Evolutionary conservation across 2,797 vertebrate species (phyloP).

Genomic region (Crocodylus rhombifer): DNA sequence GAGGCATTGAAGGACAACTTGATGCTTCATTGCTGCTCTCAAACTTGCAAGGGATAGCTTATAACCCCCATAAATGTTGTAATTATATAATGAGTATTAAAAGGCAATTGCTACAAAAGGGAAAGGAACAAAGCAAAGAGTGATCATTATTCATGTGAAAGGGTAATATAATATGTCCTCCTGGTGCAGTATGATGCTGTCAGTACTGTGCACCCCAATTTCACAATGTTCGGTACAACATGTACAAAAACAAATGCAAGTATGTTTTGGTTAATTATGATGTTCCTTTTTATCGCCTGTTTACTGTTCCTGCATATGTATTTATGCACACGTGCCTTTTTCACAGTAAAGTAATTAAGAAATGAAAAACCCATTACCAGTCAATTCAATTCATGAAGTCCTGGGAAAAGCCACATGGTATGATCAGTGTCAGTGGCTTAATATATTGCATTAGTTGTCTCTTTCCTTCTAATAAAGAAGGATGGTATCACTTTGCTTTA

Average conservation of each 20-base stretch:
- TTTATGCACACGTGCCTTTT: background rate
- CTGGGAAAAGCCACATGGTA: background rate
- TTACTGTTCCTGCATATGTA: background rate
- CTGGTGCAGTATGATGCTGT: slow-evolving; percentile 41
- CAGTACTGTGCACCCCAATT: slow-evolving; percentile 62
- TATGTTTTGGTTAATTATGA: slow-evolving; percentile 18
- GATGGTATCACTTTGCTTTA: background rate
- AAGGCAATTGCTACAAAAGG: slow-evolving; percentile 32
- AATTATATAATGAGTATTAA: slow-evolving; percentile 2
- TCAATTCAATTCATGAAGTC: background rate
- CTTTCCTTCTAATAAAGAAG: background rate
- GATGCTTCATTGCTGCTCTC: background rate
- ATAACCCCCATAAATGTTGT: background rate
- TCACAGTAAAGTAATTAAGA: background rate
- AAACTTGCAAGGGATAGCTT: slow-evolving; percentile 21
- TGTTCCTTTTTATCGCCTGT: slow-evolving; percentile 26
- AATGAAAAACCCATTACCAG: background rate
- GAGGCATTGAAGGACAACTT: background rate
- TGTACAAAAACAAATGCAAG: slow-evolving; percentile 16
- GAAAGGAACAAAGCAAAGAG: slow-evolving; percentile 23
- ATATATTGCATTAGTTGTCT: background rate
- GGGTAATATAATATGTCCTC: slow-evolving; percentile 47
- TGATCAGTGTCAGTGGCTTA: background rate
- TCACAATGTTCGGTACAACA: slow-evolving; percentile 39
- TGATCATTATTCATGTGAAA: background rate